These are phyloP conservation scores for Dasypus novemcinctus DNA, from an alignment of 2,113 vertebrate species.

Conservation along the genomic window DNA sequence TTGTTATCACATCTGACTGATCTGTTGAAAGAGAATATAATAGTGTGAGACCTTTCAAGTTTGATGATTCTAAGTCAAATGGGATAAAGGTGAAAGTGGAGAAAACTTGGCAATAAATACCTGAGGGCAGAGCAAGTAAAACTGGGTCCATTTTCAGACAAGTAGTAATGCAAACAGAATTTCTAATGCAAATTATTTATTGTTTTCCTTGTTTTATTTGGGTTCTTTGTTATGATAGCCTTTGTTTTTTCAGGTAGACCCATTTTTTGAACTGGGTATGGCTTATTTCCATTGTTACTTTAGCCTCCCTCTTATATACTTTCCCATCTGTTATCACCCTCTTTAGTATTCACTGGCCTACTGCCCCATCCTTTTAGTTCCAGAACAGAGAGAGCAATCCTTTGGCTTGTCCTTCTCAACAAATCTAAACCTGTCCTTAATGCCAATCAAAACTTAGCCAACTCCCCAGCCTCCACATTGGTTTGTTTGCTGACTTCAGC, in stretches of 20 bases:
- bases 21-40: background rate
- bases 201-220: background rate
- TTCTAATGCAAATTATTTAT: background rate
- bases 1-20: background rate
- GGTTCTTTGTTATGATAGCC: background rate
- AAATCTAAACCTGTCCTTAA: background rate
- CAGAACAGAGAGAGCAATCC: background rate
- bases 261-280: background rate
- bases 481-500: constrained; percentile 3
- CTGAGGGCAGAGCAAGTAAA: background rate
- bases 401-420: background rate
- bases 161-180: background rate
- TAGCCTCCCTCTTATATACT: background rate
- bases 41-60: background rate
- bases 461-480: background rate
- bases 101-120: background rate
- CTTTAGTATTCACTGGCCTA: background rate
- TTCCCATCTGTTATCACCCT: background rate
- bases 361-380: background rate
- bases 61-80: background rate
- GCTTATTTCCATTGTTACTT: background rate
- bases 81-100: background rate
- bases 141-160: background rate
- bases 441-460: background rate
- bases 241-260: background rate